Conservation (phyloP, 2,888 invertebrate genomes). For the Linnaemya tessellans region DNA sequence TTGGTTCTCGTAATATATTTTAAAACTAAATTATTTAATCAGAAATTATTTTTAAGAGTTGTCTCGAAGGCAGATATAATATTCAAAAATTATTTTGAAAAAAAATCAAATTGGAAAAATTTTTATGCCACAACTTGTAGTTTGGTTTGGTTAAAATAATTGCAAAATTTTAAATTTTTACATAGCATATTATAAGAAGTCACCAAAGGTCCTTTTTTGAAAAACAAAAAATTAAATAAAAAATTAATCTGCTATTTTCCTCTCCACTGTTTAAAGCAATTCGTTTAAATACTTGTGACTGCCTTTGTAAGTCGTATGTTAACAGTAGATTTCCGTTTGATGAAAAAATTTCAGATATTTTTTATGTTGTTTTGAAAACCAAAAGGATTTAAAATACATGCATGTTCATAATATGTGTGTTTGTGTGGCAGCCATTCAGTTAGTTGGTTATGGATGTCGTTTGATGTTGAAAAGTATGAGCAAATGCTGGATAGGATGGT, state of each 20-base stretch:
- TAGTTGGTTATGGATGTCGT: conserved; percentile 17
- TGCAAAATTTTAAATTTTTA: background rate
- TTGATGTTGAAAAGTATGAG: conserved; percentile 4
- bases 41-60: no score
- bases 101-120: background rate
- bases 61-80: no score
- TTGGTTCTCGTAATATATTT: no score
- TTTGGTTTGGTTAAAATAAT: background rate
- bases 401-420: conserved; percentile 16
- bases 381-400: conserved; percentile 26
- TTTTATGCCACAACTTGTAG: conserved; percentile 12
- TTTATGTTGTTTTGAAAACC: background rate
- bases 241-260: background rate
- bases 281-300: background rate
- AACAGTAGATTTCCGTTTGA: conserved; percentile 63
- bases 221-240: background rate
- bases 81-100: no score
- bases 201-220: conserved; percentile 15
- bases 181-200: background rate
- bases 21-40: no score
- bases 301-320: conserved; percentile 47
- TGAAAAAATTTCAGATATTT: conserved; percentile 24
- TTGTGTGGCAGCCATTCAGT: background rate
- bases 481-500: background rate
- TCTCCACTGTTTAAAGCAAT: background rate